Conservation (phyloP, 2,113 vertebrate species). For the Menura novaehollandiae region DNA sequence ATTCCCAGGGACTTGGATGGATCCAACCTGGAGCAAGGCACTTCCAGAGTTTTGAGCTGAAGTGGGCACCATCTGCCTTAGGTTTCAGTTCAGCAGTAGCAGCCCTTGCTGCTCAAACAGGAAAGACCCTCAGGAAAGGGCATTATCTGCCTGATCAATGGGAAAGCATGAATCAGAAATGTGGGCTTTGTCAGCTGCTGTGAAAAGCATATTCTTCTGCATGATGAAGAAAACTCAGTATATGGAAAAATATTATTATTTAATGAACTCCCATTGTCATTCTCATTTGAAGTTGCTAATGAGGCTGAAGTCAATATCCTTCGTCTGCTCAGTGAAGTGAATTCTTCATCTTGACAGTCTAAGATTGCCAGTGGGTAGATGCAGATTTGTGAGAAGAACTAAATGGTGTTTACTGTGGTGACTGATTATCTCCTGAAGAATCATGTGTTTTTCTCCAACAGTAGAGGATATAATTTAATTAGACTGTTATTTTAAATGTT, state of each 20-base stretch:
- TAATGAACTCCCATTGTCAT: slow-evolving; percentile 51
- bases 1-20: background rate
- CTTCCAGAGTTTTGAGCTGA: background rate
- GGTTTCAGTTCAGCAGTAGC: background rate
- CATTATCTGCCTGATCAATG: background rate
- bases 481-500: slow-evolving; percentile 70
- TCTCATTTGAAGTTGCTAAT: slow-evolving; percentile 58
- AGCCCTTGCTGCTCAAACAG: background rate
- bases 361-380: slow-evolving; percentile 38
- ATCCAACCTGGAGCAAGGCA: background rate
- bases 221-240: background rate
- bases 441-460: slow-evolving; percentile 60
- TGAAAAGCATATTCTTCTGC: background rate
- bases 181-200: background rate
- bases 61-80: background rate
- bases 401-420: slow-evolving; percentile 54
- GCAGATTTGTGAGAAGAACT: slow-evolving; percentile 55
- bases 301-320: slow-evolving; percentile 54
- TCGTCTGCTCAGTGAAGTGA: slow-evolving; percentile 28
- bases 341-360: slow-evolving; percentile 59
- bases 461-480: slow-evolving; percentile 76
- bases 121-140: background rate
- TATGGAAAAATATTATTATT: slow-evolving; percentile 53
- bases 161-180: background rate
- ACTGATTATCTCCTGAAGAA: slow-evolving; percentile 57